Percentiles rank a stretch among this genome's conserved stretches.
Conservation (phyloP, 1,140 invertebrate genomes). For the Calephelis nemesis region DNA sequence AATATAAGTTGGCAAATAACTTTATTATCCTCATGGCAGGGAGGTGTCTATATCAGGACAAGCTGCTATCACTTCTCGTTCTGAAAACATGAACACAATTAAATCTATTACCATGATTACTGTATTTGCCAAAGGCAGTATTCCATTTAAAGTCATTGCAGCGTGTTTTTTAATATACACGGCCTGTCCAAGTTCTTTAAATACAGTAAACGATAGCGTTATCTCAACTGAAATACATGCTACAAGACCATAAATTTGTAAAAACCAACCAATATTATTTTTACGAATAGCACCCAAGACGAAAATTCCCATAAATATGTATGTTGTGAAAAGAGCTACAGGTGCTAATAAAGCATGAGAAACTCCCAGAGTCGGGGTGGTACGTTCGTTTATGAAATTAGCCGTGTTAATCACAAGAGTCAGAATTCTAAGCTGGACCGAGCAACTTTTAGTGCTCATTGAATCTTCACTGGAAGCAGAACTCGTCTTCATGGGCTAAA, state of each 20-base stretch:
- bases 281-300: slow-evolving; percentile 36
- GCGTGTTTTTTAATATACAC: slow-evolving; percentile 31
- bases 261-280: slow-evolving; percentile 41
- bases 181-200: slow-evolving; percentile 39
- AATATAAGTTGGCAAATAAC: too few species aligned
- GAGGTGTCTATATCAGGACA: slow-evolving; percentile 12
- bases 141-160: slow-evolving; percentile 49
- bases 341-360: slow-evolving; percentile 50
- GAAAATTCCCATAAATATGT: slow-evolving; percentile 46
- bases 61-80: slow-evolving; percentile 30
- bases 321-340: slow-evolving; percentile 48
- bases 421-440: slow-evolving; percentile 48
- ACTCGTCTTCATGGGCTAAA: slow-evolving; percentile 10
- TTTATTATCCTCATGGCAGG: too few species aligned
- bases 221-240: slow-evolving; percentile 43
- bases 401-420: slow-evolving; percentile 55
- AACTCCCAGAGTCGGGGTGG: slow-evolving; percentile 43
- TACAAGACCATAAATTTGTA: slow-evolving; percentile 51
- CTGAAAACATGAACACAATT: slow-evolving; percentile 41
- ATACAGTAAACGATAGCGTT: slow-evolving; percentile 45
- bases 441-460: slow-evolving; percentile 49
- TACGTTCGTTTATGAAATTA: slow-evolving; percentile 52
- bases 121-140: slow-evolving; percentile 55
- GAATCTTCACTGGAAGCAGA: slow-evolving; percentile 24
- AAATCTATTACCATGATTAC: slow-evolving; percentile 50